Percentiles rank a stretch among this genome's conserved stretches.
Evolutionary conservation across 2,888 invertebrate genomes (phyloP).

Genomic region (Tenthredo scrophulariae): DNA sequence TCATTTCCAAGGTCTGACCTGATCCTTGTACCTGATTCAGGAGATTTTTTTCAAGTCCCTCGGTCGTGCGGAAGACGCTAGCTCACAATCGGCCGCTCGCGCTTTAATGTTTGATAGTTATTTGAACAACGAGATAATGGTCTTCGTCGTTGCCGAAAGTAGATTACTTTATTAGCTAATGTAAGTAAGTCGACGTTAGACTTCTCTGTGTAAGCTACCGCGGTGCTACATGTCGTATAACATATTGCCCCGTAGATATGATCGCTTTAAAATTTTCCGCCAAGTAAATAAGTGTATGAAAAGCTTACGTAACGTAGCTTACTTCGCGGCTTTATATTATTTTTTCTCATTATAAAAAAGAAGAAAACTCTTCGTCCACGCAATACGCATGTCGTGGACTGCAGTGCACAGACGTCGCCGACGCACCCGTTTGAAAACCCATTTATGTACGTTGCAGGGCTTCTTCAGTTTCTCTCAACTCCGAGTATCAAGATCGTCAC

Average conservation of each 20-base stretch:
- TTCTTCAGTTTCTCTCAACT: slow-evolving; percentile 24
- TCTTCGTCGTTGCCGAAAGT: slow-evolving; percentile 68
- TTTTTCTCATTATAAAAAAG: background rate
- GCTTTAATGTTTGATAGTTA: slow-evolving; percentile 56
- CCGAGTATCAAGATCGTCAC: slow-evolving; percentile 29
- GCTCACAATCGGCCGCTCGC: slow-evolving; percentile 15
- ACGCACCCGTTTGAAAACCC: background rate
- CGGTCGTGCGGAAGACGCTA: background rate
- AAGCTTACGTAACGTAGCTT: background rate
- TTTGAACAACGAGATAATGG: slow-evolving; percentile 72
- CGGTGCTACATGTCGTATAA: background rate
- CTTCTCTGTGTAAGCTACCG: background rate
- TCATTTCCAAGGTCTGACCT: slow-evolving; percentile 2
- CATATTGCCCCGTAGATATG: background rate
- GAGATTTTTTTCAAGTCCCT: slow-evolving; percentile 4
- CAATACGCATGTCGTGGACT: background rate
- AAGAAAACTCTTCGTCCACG: background rate
- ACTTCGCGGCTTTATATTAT: background rate
- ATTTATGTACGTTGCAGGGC: background rate
- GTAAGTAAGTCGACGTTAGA: slow-evolving; percentile 2
- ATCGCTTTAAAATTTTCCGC: slow-evolving; percentile 30
- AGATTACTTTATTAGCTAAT: slow-evolving; percentile 46
- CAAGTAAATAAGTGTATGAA: background rate
- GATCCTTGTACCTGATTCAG: background rate
- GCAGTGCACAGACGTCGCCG: background rate